A percentile compares a stretch with the other conserved stretches of the same genome.
These are phyloP conservation scores for Antechinus flavipes DNA, from an alignment of 2,113 vertebrate species.

Conservation along the genomic window DNA sequence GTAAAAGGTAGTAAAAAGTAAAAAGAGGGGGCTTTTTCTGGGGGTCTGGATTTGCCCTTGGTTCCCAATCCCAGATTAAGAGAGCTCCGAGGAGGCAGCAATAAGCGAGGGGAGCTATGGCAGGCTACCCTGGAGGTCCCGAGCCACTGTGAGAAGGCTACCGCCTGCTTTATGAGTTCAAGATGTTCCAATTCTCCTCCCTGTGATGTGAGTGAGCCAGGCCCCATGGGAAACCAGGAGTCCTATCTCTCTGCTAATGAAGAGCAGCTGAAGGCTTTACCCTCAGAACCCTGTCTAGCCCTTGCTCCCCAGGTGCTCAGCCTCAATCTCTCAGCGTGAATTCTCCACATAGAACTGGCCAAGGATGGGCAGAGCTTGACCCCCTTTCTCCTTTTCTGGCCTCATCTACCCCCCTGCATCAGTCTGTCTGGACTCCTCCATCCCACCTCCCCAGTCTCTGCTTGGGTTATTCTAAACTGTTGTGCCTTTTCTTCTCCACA, in stretches of 20 bases:
- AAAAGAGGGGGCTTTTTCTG: background rate
- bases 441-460: background rate
- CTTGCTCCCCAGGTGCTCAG: background rate
- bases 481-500: background rate
- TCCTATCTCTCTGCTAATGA: conserved; percentile 73
- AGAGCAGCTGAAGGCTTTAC: conserved; percentile 74
- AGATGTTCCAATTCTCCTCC: conserved; percentile 77
- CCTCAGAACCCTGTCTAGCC: background rate
- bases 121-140: conserved; percentile 81
- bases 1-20: background rate
- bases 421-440: background rate
- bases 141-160: conserved; percentile 72
- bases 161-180: conserved; percentile 78
- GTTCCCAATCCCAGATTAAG: background rate
- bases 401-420: background rate
- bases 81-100: conserved; percentile 38
- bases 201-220: conserved; percentile 11
- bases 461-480: background rate
- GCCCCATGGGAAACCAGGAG: background rate
- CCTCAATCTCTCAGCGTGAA: background rate
- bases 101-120: conserved; percentile 64
- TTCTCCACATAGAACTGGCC: background rate
- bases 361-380: background rate
- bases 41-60: background rate
- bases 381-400: background rate